These are phyloP conservation scores for Agrochola lychnidis DNA, from an alignment of 2,888 invertebrate genomes.

Conservation along the genomic window DNA sequence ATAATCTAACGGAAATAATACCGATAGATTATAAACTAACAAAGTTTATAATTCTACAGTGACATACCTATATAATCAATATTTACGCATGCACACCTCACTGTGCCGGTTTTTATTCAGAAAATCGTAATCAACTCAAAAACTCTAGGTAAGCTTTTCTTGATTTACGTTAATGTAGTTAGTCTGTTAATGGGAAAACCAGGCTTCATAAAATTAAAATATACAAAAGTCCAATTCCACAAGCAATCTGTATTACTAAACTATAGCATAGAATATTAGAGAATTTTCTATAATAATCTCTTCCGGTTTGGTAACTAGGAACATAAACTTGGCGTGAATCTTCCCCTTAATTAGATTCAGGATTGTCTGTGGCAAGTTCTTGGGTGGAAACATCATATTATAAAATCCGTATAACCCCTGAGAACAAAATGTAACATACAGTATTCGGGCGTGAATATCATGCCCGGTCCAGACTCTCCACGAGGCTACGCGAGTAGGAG, in stretches of 20 bases:
- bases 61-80: too few relatives aligned
- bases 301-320: slow-evolving; percentile 26
- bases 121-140: neutral
- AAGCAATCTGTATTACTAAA: neutral
- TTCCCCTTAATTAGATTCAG: neutral
- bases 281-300: slow-evolving; percentile 5
- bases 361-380: slow-evolving; percentile 46
- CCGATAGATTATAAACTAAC: too few relatives aligned
- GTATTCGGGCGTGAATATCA: neutral
- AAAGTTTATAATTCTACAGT: too few relatives aligned
- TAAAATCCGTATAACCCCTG: slow-evolving; percentile 57
- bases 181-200: neutral
- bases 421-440: slow-evolving; percentile 25
- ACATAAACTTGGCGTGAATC: neutral
- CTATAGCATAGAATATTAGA: neutral
- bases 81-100: neutral
- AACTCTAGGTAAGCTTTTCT: neutral
- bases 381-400: slow-evolving; percentile 63
- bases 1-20: too few relatives aligned
- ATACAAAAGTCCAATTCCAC: neutral
- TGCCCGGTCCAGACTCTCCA: too few relatives aligned
- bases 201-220: neutral
- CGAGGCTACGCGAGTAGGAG: too few relatives aligned
- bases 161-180: neutral
- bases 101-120: neutral